A percentile compares a stretch with the other conserved stretches of the same genome.
These are phyloP conservation scores for Tetramorium parvispinum DNA, from an alignment of 1,140 invertebrate genomes.

Conservation along the genomic window DNA sequence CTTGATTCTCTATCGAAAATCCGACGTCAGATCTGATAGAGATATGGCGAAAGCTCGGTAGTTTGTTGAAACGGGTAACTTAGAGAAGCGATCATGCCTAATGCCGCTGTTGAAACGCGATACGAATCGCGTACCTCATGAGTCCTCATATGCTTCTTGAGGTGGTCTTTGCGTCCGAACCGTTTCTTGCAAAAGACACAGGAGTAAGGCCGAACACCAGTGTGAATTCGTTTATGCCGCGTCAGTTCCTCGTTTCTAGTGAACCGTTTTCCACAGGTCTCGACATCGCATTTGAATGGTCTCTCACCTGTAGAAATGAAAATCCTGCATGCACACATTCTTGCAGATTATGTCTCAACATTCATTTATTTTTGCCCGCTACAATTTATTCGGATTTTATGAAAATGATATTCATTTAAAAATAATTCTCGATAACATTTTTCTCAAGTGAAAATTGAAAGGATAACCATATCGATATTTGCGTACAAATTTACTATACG, in stretches of 20 bases:
- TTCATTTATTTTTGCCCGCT: not conserved
- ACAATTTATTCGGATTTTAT: not conserved
- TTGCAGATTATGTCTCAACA: not conserved
- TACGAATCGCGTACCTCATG: slow-evolving; percentile 85
- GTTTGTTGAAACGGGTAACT: slow-evolving; percentile 48
- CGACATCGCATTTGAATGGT: slow-evolving; percentile 94
- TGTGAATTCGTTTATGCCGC: slow-evolving; percentile 95
- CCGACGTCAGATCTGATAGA: slow-evolving; percentile 58
- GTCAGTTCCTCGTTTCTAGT: slow-evolving; percentile 97
- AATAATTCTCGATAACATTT: not conserved
- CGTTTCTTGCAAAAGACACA: slow-evolving; percentile 93
- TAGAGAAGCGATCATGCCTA: slow-evolving; percentile 48
- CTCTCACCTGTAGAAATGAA: slow-evolving; percentile 89
- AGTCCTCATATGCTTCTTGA: slow-evolving; percentile 93
- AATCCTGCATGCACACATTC: not conserved
- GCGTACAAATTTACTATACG: not conserved
- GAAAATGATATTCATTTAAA: not conserved
- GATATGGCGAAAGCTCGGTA: slow-evolving; percentile 25
- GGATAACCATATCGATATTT: not conserved
- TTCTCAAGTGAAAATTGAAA: not conserved
- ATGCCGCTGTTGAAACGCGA: slow-evolving; percentile 54
- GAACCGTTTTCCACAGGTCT: slow-evolving; percentile 95
- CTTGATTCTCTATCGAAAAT: not conserved
- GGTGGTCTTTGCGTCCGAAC: slow-evolving; percentile 95
- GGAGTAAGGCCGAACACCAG: slow-evolving; percentile 92